These are phyloP conservation scores for Phacellophora camtschatica DNA, from an alignment of 30 jellyfish, hydroid and myxozoan species.

Conservation along the genomic window DNA sequence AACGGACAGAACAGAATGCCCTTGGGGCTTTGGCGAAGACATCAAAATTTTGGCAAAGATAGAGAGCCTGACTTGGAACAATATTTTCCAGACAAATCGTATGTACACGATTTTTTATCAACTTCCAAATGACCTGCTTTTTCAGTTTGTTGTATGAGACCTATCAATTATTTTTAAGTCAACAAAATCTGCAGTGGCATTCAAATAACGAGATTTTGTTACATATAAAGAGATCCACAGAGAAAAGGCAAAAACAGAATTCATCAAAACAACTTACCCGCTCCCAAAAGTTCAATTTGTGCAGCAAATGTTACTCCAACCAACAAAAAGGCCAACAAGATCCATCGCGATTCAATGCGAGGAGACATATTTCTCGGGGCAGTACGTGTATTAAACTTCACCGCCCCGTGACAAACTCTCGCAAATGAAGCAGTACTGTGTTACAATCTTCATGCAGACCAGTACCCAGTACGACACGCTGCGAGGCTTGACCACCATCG, in stretches of 20 bases:
- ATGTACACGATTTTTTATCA: too few species aligned
- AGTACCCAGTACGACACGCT: slow-evolving; percentile 34
- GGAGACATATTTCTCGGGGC: slow-evolving; percentile 77
- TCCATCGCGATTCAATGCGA: slow-evolving; percentile 31
- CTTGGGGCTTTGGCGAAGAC: slow-evolving; percentile 61
- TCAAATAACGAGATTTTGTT: too few species aligned
- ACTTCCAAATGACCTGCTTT: too few species aligned
- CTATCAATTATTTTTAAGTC: too few species aligned
- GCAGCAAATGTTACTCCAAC: slow-evolving; percentile 48
- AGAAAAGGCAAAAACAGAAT: too few species aligned
- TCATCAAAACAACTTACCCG: too few species aligned
- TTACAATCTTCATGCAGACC: slow-evolving; percentile 57
- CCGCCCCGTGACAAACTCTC: slow-evolving; percentile 76
- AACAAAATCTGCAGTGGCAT: too few species aligned
- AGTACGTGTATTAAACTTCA: slow-evolving; percentile 33
- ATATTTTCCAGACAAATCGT: too few species aligned
- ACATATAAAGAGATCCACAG: too few species aligned
- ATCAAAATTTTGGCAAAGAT: background rate
- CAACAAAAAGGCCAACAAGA: slow-evolving; percentile 4
- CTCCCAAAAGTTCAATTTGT: too few species aligned
- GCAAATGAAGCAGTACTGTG: slow-evolving; percentile 67
- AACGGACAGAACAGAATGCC: too few species aligned
- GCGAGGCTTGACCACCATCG: slow-evolving; percentile 44
- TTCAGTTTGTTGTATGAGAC: too few species aligned
- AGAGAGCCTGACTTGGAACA: background rate